Evolutionary conservation across 2,888 invertebrate species (phyloP), one percentile per base, ranked within the genome.

Genomic region (Pandemis corylana): DNA sequence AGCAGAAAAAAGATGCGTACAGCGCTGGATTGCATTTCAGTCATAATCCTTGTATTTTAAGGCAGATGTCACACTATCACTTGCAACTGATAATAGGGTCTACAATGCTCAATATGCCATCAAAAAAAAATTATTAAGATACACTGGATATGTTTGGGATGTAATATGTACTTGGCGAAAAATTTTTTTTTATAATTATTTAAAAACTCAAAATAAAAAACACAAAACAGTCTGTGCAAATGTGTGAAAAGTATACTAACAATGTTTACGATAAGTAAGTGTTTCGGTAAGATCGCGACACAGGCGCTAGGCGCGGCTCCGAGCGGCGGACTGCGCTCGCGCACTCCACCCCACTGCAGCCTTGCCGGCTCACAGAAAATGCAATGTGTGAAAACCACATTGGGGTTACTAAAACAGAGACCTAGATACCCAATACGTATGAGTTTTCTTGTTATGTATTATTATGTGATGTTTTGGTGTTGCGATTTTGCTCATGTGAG

Each of bases 231-330:
- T 51, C 68, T 65, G 68, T 73, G 73, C 20, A 49, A 73, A 65
- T n/a, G 62, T 46, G 13, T 53, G 0, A 46, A 44, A 53, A 44
- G 15, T 10, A 42, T 66, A 74, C 69, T 61, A 66, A 74, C 74
- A 61, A 66, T 53, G 69, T 66, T 44, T 74, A 44, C 61, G 65
- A 59, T 70, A 7, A 28, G 36, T 15, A 61, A 74, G 44, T 44
- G 53, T 65, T 65, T 61, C 56, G 72, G 62, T 59, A 15, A 78
- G 80, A 79, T 85, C 87, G 89, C 87, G 89, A 86, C 87, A 85
- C 85, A 85, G 89, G 88, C 90, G 91, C 92, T 91, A 42, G 28
- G 85, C 88, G 88, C 92, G 91, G 83, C 87, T 85, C 80, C 90
- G 91, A 90, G 92, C 88, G 83, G 84, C 87, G 81, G 84, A 92